Evolutionary conservation across 2,797 vertebrate genomes (phyloP).

Genomic region (Nyctibius grandis): DNA sequence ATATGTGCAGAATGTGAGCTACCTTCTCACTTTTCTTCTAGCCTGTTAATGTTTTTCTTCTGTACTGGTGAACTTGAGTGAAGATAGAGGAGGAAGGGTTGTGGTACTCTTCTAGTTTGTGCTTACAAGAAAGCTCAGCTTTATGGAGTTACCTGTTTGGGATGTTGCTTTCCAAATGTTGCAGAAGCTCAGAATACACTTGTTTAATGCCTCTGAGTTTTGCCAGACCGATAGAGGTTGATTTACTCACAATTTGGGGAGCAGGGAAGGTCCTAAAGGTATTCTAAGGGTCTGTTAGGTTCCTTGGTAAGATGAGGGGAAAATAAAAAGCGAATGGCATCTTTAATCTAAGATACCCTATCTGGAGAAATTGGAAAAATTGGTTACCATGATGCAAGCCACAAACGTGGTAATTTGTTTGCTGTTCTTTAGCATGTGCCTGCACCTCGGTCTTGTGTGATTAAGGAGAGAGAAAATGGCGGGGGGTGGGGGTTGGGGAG

Average conservation of each 20-base stretch:
- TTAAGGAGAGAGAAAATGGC: not conserved
- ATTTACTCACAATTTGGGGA: not conserved
- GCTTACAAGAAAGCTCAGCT: not conserved
- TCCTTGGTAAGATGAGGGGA: not conserved
- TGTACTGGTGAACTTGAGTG: not conserved
- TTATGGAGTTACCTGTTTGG: not conserved
- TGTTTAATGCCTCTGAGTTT: not conserved
- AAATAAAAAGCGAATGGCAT: fast-evolving
- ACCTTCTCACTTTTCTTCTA: not conserved
- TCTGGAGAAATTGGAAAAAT: not conserved
- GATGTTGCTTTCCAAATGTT: not conserved
- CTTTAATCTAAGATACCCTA: not conserved
- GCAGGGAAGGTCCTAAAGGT: not conserved
- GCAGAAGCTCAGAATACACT: not conserved
- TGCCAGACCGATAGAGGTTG: not conserved
- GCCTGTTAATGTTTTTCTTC: not conserved
- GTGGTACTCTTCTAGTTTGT: not conserved
- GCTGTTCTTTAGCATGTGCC: not conserved
- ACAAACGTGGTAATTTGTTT: not conserved
- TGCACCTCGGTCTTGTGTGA: fast-evolving
- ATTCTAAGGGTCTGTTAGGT: not conserved
- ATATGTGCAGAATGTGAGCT: not conserved
- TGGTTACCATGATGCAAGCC: not conserved
- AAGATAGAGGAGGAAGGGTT: not conserved
- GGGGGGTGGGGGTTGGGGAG: too few species aligned